Percentiles rank a stretch among this genome's conserved stretches.
These are phyloP conservation scores for Podilymbus podiceps DNA, from an alignment of 2,113 vertebrate species.

Conservation along the genomic window DNA sequence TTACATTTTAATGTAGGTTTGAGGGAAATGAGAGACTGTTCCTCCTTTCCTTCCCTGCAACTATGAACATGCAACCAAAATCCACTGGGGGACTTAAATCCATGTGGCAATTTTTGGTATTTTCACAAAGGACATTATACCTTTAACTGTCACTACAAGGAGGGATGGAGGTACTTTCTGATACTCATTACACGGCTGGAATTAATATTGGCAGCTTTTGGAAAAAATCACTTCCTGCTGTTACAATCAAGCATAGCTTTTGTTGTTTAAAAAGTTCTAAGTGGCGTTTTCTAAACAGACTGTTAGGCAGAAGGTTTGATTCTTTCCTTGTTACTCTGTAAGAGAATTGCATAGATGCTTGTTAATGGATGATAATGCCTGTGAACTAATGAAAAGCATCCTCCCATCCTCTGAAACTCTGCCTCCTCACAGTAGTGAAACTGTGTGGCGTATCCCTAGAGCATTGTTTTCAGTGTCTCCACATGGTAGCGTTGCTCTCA, in stretches of 20 bases:
- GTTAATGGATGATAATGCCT: background rate
- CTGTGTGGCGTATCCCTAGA: rapidly evolving
- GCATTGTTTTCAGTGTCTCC: background rate
- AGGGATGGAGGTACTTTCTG: background rate
- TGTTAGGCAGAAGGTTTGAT: background rate
- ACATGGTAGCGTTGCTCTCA: rapidly evolving
- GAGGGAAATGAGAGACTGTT: background rate
- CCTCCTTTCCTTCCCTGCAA: background rate
- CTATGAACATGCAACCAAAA: background rate
- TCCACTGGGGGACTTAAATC: background rate
- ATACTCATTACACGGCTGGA: background rate
- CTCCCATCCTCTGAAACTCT: background rate
- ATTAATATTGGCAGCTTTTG: background rate
- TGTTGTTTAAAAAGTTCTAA: background rate
- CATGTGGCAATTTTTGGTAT: background rate
- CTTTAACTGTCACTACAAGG: background rate
- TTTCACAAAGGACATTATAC: background rate
- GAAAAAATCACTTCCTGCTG: background rate
- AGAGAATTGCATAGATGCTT: background rate
- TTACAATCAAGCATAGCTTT: background rate
- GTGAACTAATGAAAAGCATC: background rate
- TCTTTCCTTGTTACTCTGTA: background rate
- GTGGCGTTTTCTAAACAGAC: background rate
- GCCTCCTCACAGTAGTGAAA: background rate
- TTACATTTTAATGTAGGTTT: background rate